Evolutionary conservation across 2,888 invertebrate genomes (phyloP), one percentile per base, ranked within the genome.

Genomic region (Acanthopleura granulata): DNA sequence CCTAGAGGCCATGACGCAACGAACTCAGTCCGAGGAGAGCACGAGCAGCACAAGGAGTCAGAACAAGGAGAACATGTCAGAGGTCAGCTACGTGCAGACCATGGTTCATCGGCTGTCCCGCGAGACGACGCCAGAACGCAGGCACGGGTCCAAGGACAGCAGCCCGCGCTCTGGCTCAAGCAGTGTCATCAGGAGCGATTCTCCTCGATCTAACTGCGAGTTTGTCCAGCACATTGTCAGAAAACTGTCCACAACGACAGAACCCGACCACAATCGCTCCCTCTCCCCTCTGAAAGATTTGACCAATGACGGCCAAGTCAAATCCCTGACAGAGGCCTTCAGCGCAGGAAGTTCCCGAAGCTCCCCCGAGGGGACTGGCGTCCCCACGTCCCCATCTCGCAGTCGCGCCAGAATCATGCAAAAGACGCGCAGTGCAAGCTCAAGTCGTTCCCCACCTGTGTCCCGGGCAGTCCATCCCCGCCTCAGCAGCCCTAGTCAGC

Each of bases 91-190:
- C 82, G 86, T 86, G 11, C 82, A 85, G 77, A 77, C 85, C 49
- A 85, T 86, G 62, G 85, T 85, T 22, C 83, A 84, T 79, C 79
- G 83, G 71, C 79, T 87, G 70, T 88, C 88, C 4, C 76, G 86
- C 69, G 88, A 88, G 74, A 82, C 82, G 61, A 86, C 85, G 27
- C 87, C 88, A 50, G 79, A 77, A 15, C 73, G 71, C 70, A 83
- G 81, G 72, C 50, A 62, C 40, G 49, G 49, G 62, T 75, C 77
- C 9, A 40, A 71, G 50, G 81, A 77, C 16, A 77, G 80, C 51
- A 80, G 80, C 15, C 78, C 77, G 0, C 80, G 77, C 66, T 62
- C 74, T 30, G 72, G 75, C 66, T 80, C 79, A 57, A 75, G 79
- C 72, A 75, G 80, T n/a, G 62, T 84, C 27, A 79, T 79, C 66